Conservation (phyloP, 2,888 invertebrate genomes). For the Tortricodes alternella region DNA sequence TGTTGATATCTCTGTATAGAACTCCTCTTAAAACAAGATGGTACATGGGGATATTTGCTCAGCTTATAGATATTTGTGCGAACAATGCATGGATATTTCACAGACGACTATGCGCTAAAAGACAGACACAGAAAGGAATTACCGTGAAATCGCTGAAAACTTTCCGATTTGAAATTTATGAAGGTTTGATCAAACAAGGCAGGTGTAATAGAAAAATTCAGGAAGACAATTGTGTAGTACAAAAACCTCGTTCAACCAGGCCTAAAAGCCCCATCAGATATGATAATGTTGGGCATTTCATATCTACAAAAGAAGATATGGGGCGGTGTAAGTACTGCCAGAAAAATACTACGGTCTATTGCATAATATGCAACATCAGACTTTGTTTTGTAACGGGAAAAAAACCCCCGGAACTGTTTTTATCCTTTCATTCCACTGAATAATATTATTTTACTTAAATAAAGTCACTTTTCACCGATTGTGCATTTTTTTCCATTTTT, state of each 20-base stretch:
- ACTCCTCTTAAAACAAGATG: slow-evolving; percentile 22
- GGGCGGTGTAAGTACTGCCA: slow-evolving; percentile 7
- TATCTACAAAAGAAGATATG: slow-evolving; percentile 1
- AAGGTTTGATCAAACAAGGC: neutral
- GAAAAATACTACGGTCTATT: slow-evolving; percentile 11
- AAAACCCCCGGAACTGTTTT: slow-evolving; percentile 19
- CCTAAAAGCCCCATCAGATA: neutral
- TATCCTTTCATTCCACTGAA: slow-evolving; percentile 6
- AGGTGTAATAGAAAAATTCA: neutral
- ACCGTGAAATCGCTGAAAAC: neutral
- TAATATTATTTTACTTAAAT: neutral
- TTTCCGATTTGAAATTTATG: neutral
- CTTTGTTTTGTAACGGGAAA: slow-evolving; percentile 24
- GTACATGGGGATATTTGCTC: slow-evolving; percentile 25
- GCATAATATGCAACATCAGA: slow-evolving; percentile 17
- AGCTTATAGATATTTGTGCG: slow-evolving; percentile 23
- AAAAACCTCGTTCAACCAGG: slow-evolving; percentile 1
- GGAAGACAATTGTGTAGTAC: neutral
- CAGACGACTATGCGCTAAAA: neutral
- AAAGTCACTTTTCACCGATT: neutral
- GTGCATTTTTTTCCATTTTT: neutral
- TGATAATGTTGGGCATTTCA: slow-evolving; percentile 11
- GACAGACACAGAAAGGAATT: neutral
- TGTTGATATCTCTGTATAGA: slow-evolving; percentile 26
- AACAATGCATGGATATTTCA: slow-evolving; percentile 19